Evolutionary conservation across 2,797 vertebrate genomes (phyloP), one percentile per base, ranked within the genome.

Genomic region (Xenops minutus): DNA sequence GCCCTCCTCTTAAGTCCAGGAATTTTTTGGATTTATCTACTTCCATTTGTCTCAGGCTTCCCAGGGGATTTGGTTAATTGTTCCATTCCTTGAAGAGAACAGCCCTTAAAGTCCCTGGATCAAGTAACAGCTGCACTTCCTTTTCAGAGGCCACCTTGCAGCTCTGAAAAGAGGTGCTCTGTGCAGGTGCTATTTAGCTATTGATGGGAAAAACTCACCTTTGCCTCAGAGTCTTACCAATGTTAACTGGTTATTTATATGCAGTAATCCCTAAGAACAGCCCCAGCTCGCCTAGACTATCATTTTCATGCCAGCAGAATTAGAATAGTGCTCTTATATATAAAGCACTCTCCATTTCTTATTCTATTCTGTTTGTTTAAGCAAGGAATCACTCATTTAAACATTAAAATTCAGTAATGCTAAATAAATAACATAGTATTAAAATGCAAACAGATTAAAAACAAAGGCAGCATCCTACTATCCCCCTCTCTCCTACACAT

Each of bases 401-500:
- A 39, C 79, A 81, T 85, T 81, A 85, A 92, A 89, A 93, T 48
- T 69, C 73, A 89, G 59, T 78, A 73, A 75, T 68, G 37, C 73
- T 88, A 81, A 86, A 84, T 84, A 96, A 96, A 93, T 81, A 93
- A 49, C 0, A 1, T 58, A 19, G 23, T 92, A 83, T 92, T 81
- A 86, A 94, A 95, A 95, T 80, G 73, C 79, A 85, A 94, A 81
- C 68, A 93, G 68, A 92, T 91, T 88, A 89, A 91, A 95, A 88
- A 75, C 51, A 88, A 93, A 91, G 73, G 55, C 82, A 64, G 27
- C 64, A 37, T 96, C 37, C 48, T 66, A 78, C 62, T 90, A 41
- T 75, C 39, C 39, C 30, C 49, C 43, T 93, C 29, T 95, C 80
- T 88, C 58, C 82, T 83, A 66, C 85, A 91, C 58, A 56, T 66